Evolutionary conservation across 1,140 invertebrate species (phyloP), one percentile per base, ranked within the genome.

Genomic region (Dinoponera quadriceps): DNA sequence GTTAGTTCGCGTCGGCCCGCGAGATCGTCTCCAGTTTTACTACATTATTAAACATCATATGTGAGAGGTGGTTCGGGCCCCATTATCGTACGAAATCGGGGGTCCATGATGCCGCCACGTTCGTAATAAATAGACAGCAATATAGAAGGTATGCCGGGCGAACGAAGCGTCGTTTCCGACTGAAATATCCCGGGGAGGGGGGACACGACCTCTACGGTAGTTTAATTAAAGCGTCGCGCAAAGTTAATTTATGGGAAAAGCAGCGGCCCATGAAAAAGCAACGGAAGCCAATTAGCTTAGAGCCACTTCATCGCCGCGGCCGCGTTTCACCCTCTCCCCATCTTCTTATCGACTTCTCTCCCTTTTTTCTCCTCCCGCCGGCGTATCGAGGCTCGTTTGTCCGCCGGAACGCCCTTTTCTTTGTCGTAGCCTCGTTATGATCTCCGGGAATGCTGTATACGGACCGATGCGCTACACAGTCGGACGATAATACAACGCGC

Each of bases 211-310:
- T n/a, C n/a, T 55, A 81, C 72, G 85, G 54, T 82, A 75, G 54
- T 83, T 88, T 88, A 88, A 88, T 88, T 88, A 88, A 88, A 88
- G 72, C 86, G 72, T 88, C 83, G 87, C 86, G 83, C 78, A 88
- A 88, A 88, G 55, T 85, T 88, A 83, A 88, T 88, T 88, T 88
- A 89, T 85, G 89, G 60, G 81, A 85, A 89, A 88, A 87, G 86
- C 71, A 75, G 74, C 63, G 82, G 84, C 44, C 84, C 80, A 85
- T 87, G 88, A 88, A 86, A 86, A 83, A 83, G 85, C 88, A 90
- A 83, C 85, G 84, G 80, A 85, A 90, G 88, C 89, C 88, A 90
- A 91, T 91, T 91, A 91, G 90, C 81, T 83, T 83, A 86, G 51
- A 84, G 66, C 81, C 82, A 83, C 82, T 87, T 89, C 82, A 89